Evolutionary conservation across 2,888 invertebrate genomes (phyloP).

Genomic region (Pollenia labialis): DNA sequence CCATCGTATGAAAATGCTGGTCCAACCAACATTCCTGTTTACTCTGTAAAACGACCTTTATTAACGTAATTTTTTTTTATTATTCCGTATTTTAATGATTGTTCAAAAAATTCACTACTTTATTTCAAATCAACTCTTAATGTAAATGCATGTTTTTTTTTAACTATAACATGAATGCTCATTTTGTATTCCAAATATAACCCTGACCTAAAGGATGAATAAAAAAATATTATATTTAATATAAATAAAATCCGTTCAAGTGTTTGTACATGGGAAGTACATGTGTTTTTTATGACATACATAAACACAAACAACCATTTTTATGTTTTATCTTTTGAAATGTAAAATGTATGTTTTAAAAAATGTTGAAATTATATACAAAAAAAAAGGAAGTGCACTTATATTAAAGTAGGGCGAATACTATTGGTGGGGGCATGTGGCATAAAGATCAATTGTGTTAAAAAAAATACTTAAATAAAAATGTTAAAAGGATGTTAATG

Average conservation of each 20-base stretch:
- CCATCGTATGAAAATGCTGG: too few relatives aligned
- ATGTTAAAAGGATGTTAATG: neutral
- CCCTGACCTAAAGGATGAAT: slow-evolving; percentile 49
- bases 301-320: neutral
- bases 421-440: neutral
- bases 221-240: neutral
- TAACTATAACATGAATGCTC: slow-evolving; percentile 31
- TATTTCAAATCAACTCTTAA: neutral
- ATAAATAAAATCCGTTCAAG: slow-evolving; percentile 40
- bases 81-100: too few relatives aligned
- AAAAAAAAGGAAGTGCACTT: slow-evolving; percentile 21
- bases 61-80: too few relatives aligned
- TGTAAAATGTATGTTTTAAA: neutral
- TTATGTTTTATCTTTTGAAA: slow-evolving; percentile 7
- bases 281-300: neutral
- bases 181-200: slow-evolving; percentile 35
- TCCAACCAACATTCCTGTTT: too few relatives aligned
- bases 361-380: slow-evolving; percentile 1
- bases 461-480: too few relatives aligned
- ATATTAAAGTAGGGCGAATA: neutral
- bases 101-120: too few relatives aligned
- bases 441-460: too few relatives aligned
- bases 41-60: too few relatives aligned
- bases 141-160: neutral
- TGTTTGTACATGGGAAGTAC: slow-evolving; percentile 9